Evolutionary conservation across 2,888 invertebrate species (phyloP).

Genomic region (Toxonevra muliebris): DNA sequence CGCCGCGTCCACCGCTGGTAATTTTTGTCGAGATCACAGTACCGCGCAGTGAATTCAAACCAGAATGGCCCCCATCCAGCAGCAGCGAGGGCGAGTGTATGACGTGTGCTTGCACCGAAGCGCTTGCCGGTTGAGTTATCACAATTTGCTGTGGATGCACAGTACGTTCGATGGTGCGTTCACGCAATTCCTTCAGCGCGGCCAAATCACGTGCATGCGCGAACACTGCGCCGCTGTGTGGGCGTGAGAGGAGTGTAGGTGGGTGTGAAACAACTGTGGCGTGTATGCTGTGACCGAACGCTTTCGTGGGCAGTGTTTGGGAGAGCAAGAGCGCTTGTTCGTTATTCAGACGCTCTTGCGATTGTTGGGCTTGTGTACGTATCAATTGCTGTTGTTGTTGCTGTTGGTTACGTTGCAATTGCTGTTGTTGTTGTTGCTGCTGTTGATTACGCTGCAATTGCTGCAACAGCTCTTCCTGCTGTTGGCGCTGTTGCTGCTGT

Average conservation of each 20-base stretch:
- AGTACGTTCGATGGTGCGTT: slow-evolving; percentile 51
- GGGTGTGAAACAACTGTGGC: slow-evolving; percentile 60
- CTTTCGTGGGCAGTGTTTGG: slow-evolving; percentile 50
- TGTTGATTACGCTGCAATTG: slow-evolving; percentile 54
- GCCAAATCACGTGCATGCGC: slow-evolving; percentile 51
- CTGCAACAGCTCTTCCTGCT: slow-evolving; percentile 50
- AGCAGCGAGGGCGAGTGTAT: slow-evolving; percentile 57
- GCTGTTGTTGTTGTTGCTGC: slow-evolving; percentile 48
- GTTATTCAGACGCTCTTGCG: slow-evolving; percentile 51
- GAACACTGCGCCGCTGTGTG: slow-evolving; percentile 47
- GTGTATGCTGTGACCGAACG: slow-evolving; percentile 59
- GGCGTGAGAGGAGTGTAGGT: slow-evolving; percentile 54
- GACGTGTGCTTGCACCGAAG: slow-evolving; percentile 59
- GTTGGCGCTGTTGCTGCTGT: slow-evolving; percentile 50
- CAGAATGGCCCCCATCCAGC: slow-evolving; percentile 39
- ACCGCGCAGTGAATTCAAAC: slow-evolving; percentile 44
- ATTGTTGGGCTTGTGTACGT: slow-evolving; percentile 57
- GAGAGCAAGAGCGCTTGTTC: slow-evolving; percentile 54
- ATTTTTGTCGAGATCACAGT: slow-evolving; percentile 41
- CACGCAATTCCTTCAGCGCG: slow-evolving; percentile 46
- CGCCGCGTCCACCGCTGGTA: slow-evolving; percentile 42
- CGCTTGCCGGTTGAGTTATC: slow-evolving; percentile 57
- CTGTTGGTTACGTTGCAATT: slow-evolving; percentile 48
- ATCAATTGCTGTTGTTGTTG: slow-evolving; percentile 61
- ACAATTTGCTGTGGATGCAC: slow-evolving; percentile 53